Evolutionary conservation across 2,888 invertebrate genomes (phyloP).

Genomic region (Copidosoma aretas): DNA sequence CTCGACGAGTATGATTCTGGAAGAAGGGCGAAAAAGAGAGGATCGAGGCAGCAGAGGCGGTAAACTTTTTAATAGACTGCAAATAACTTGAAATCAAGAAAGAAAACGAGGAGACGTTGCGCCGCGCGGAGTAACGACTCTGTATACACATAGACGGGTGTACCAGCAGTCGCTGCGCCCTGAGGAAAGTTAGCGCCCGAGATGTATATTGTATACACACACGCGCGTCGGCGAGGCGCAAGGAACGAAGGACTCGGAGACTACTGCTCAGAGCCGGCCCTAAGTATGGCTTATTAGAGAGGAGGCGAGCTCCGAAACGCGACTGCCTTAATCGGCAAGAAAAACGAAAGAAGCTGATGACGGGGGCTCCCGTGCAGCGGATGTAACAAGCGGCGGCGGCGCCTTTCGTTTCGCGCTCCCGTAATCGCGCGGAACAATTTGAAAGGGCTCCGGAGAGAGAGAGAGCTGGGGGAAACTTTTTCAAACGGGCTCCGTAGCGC

Average conservation of each 20-base stretch:
- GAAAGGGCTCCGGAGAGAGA: too few species aligned
- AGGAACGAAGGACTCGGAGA: not conserved
- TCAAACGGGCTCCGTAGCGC: too few species aligned
- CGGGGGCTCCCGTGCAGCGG: too few species aligned
- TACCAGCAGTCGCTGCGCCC: too few species aligned
- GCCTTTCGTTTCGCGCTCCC: conserved; percentile 35
- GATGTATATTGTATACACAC: not conserved
- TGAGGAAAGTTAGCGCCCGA: too few species aligned
- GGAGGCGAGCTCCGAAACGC: too few species aligned
- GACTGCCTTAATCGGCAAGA: conserved; percentile 17
- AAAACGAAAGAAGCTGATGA: conserved; percentile 25
- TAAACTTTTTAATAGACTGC: not conserved
- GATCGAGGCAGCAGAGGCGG: not conserved
- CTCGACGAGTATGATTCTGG: not conserved
- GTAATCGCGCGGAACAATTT: conserved; percentile 23
- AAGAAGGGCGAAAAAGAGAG: not conserved
- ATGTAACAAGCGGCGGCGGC: not conserved
- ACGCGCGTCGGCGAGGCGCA: not conserved
- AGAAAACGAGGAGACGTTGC: too few species aligned
- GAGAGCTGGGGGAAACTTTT: conserved; percentile 15
- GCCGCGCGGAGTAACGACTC: too few species aligned
- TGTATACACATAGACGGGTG: too few species aligned
- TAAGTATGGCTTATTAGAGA: conserved; percentile 23
- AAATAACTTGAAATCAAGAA: not conserved
- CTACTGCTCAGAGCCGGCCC: not conserved